These are phyloP conservation scores for Zaprionus tsacasi DNA, from an alignment of 1,140 invertebrate species.

Conservation along the genomic window DNA sequence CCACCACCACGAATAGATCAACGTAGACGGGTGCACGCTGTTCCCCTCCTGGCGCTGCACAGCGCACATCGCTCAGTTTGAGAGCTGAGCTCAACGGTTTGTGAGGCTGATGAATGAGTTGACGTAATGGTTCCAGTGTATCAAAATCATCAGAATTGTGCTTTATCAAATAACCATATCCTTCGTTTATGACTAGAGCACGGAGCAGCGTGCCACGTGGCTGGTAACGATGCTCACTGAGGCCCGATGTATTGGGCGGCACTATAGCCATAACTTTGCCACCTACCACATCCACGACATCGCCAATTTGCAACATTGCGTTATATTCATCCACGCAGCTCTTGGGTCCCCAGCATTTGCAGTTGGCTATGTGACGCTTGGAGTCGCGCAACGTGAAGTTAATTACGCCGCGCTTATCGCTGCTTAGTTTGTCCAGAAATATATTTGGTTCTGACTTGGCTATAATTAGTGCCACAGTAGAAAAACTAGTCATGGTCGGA, in stretches of 20 bases:
- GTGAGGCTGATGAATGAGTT: constrained; percentile 84
- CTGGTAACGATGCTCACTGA: constrained; percentile 82
- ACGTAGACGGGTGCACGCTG: constrained; percentile 35
- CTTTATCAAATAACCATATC: constrained; percentile 84
- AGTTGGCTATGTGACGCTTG: constrained; percentile 61
- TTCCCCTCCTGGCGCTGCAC: constrained; percentile 30
- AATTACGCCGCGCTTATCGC: constrained; percentile 64
- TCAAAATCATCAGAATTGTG: constrained; percentile 73
- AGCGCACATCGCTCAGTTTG: constrained; percentile 83
- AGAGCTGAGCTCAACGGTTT: constrained; percentile 84
- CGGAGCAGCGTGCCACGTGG: constrained; percentile 85
- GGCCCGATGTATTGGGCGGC: background rate
- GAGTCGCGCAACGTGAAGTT: constrained; percentile 71
- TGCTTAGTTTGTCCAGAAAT: constrained; percentile 58
- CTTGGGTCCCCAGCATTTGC: constrained; percentile 72
- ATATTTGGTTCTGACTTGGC: constrained; percentile 63
- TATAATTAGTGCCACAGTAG: constrained; percentile 60
- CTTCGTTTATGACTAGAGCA: constrained; percentile 86
- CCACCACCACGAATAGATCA: constrained; percentile 84
- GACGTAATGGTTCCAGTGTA: constrained; percentile 55
- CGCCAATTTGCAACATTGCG: constrained; percentile 57
- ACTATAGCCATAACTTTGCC: constrained; percentile 45
- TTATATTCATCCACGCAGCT: constrained; percentile 62
- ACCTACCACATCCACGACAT: constrained; percentile 64
- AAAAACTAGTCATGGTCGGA: constrained; percentile 58